Conservation (phyloP, 2,797 vertebrate genomes). For the Toxotes lorentzi region DNA sequence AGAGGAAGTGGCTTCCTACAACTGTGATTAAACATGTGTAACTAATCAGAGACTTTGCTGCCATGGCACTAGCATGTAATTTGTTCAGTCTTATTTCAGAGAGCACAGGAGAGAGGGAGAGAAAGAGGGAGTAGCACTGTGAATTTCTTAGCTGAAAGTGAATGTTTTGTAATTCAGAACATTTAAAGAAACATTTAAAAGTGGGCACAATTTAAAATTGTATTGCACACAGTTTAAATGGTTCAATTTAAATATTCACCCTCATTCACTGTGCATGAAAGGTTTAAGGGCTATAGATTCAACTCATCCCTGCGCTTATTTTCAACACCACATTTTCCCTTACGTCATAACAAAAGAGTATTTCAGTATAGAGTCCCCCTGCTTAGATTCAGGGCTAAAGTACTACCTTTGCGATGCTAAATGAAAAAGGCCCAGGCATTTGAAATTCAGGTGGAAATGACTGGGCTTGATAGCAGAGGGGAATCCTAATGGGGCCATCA, state of each 20-base stretch:
- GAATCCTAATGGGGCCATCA: constrained; percentile 98
- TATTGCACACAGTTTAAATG: not conserved
- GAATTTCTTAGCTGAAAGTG: constrained; percentile 16
- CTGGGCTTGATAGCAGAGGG: constrained; percentile 92
- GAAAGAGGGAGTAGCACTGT: constrained; percentile 34
- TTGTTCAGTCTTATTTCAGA: constrained; percentile 88
- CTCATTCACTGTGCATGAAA: not conserved
- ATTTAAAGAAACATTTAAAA: constrained; percentile 4
- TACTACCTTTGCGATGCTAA: constrained; percentile 91
- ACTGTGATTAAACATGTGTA: constrained; percentile 99
- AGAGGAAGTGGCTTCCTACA: constrained; percentile 95
- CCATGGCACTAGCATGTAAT: constrained; percentile 93
- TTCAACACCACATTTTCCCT: constrained; percentile 6
- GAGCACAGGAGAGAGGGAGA: constrained; percentile 74
- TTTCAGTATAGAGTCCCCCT: constrained; percentile 57
- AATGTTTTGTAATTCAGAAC: constrained; percentile 41
- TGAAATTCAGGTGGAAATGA: constrained; percentile 96
- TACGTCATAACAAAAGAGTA: constrained; percentile 7
- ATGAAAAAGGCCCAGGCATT: constrained; percentile 91
- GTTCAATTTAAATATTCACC: not conserved
- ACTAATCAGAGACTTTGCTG: constrained; percentile 95
- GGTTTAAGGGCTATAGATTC: not conserved
- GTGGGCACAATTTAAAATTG: not conserved
- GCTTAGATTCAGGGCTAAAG: constrained; percentile 85
- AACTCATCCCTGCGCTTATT: not conserved